Conservation (phyloP, 2,888 invertebrate species). For the Pyrochroa serraticornis region DNA sequence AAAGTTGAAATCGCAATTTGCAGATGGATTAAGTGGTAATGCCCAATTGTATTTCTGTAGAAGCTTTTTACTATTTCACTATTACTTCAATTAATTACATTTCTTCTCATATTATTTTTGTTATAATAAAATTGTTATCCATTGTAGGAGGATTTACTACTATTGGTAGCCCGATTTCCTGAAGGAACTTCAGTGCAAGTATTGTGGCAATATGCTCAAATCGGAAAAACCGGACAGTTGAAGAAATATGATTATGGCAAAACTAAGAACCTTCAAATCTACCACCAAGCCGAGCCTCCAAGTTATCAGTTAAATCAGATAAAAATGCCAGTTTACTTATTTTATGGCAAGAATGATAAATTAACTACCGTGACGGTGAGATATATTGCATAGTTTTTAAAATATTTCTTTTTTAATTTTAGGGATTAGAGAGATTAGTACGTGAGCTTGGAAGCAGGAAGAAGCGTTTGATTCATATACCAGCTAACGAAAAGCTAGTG, state of each 20-base stretch:
- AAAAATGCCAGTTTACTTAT: slow-evolving; percentile 7
- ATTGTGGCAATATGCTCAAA: slow-evolving; percentile 8
- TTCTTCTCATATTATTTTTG: too few relatives aligned
- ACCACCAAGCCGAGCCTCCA: background rate
- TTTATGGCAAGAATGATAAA: slow-evolving; percentile 6
- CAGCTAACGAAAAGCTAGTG: too few relatives aligned
- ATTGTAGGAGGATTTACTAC: slow-evolving; percentile 13
- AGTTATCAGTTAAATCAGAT: slow-evolving; percentile 4
- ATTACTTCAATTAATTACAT: too few relatives aligned
- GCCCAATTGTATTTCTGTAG: too few relatives aligned
- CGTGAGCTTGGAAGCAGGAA: too few relatives aligned
- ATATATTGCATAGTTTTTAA: background rate
- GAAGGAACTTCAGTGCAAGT: slow-evolving; percentile 2
- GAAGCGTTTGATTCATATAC: too few relatives aligned
- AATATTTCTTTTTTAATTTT: too few relatives aligned
- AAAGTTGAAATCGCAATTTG: too few relatives aligned
- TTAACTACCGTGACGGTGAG: background rate
- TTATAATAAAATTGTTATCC: too few relatives aligned
- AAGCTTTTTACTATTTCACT: too few relatives aligned
- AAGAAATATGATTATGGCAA: slow-evolving; percentile 5
- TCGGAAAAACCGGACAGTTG: background rate
- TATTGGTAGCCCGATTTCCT: slow-evolving; percentile 1
- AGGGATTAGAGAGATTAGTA: too few relatives aligned
- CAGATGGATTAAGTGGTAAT: too few relatives aligned
- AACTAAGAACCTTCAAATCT: background rate